A percentile compares a stretch with the other conserved stretches of the same genome.
Conservation (phyloP, 2,797 vertebrate genomes). For the Danio tinwini region DNA sequence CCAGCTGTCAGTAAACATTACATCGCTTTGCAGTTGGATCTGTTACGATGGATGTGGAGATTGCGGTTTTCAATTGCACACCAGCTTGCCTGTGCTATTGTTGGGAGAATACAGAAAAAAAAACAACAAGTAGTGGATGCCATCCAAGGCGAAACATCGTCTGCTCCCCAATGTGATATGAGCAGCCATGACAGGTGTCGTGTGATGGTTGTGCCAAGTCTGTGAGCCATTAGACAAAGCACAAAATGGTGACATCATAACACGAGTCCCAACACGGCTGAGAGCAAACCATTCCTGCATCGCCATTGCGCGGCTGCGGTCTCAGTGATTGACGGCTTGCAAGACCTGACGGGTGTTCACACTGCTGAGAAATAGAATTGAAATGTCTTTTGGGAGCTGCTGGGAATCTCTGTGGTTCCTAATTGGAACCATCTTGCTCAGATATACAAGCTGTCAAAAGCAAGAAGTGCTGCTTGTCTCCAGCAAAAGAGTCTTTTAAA, state of each 20-base stretch:
- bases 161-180: conserved; percentile 36
- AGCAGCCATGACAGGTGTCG: conserved; percentile 54
- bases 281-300: conserved; percentile 19
- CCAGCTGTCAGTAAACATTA: conserved; percentile 52
- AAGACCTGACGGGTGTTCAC: conserved; percentile 1
- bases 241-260: conserved; percentile 26
- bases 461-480: conserved; percentile 21
- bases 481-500: conserved; percentile 40
- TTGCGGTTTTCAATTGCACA: conserved; percentile 34
- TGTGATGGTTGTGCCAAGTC: conserved; percentile 45
- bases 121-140: conserved; percentile 30
- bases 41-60: conserved; percentile 48
- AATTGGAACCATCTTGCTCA: conserved; percentile 47
- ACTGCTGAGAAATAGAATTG: conserved; percentile 5
- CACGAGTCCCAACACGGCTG: conserved; percentile 9
- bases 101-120: conserved; percentile 12
- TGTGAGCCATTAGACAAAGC: conserved; percentile 35
- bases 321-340: neutral
- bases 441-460: conserved; percentile 18
- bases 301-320: neutral
- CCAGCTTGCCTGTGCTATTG: conserved; percentile 42
- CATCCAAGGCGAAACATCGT: conserved; percentile 22
- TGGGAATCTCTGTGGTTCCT: conserved; percentile 42
- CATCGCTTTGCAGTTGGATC: conserved; percentile 16
- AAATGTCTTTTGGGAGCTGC: conserved; percentile 40